phyloP scores from a whole-genome alignment of 1,140 invertebrate species.

The Drosophila melanogaster region Release_6_plus_ISO1_MT NC_004354.4:18880001-18880500 shows the following conservation, averaged over 20 bases:
- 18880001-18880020: slow-evolving; percentile 7
- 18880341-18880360: slow-evolving; percentile 6
- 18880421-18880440: slow-evolving; percentile 20
- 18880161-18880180: slow-evolving; percentile 25
- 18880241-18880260: slow-evolving; percentile 20
- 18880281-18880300: slow-evolving; percentile 28
- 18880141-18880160: slow-evolving; percentile 8
- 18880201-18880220: slow-evolving; percentile 6
- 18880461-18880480: slow-evolving; percentile 49
- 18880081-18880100: slow-evolving; percentile 27
- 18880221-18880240: neutral
- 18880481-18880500: slow-evolving; percentile 31
- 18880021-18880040: slow-evolving; percentile 3
- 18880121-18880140: neutral
- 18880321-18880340: slow-evolving; percentile 6
- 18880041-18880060: neutral
- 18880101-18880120: slow-evolving; percentile 8
- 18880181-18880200: slow-evolving; percentile 14
- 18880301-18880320: slow-evolving; percentile 11
- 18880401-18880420: slow-evolving; percentile 19
- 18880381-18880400: slow-evolving; percentile 30
- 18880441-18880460: slow-evolving; percentile 25
- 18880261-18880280: slow-evolving; percentile 5
- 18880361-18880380: slow-evolving; percentile 10
- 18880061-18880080: slow-evolving; percentile 39